Evolutionary conservation across 2,888 invertebrate species (phyloP).

Genomic region (Dyspetes luteomarginatus): DNA sequence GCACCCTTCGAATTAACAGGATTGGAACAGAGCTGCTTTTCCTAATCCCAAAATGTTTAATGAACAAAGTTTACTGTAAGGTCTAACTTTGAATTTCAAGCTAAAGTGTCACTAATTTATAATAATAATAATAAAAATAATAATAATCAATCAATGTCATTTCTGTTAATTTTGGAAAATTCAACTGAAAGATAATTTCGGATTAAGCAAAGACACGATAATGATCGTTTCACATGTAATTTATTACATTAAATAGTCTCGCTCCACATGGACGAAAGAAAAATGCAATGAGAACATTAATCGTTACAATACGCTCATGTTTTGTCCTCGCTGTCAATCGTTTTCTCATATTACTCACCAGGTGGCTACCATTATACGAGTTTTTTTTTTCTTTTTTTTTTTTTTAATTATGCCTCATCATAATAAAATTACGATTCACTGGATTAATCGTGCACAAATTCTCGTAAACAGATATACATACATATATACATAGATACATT

Average conservation of each 20-base stretch:
- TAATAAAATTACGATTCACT: constrained; percentile 27
- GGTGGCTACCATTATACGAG: constrained; percentile 32
- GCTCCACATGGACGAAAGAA: constrained; percentile 26
- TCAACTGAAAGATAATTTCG: no score
- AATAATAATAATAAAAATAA: no score
- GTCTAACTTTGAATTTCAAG: no score
- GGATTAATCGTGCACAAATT: constrained; percentile 23
- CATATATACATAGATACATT: constrained; percentile 64
- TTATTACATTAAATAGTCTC: constrained; percentile 46
- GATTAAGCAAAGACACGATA: background rate
- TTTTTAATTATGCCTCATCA: constrained; percentile 32
- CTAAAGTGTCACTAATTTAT: no score
- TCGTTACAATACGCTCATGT: constrained; percentile 34
- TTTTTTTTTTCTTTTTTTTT: background rate
- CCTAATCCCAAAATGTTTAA: no score
- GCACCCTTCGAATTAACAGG: no score
- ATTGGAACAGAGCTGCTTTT: no score
- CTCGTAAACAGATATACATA: constrained; percentile 53
- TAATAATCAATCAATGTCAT: no score
- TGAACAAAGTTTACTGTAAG: no score
- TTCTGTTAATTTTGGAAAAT: no score
- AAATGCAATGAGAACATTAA: constrained; percentile 21
- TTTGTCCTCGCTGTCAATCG: constrained; percentile 9
- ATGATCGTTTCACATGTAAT: constrained; percentile 44
- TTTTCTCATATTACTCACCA: constrained; percentile 2